Evolutionary conservation across 2,113 vertebrate genomes (phyloP).

Genomic region (Odobenus rosmarus): DNA sequence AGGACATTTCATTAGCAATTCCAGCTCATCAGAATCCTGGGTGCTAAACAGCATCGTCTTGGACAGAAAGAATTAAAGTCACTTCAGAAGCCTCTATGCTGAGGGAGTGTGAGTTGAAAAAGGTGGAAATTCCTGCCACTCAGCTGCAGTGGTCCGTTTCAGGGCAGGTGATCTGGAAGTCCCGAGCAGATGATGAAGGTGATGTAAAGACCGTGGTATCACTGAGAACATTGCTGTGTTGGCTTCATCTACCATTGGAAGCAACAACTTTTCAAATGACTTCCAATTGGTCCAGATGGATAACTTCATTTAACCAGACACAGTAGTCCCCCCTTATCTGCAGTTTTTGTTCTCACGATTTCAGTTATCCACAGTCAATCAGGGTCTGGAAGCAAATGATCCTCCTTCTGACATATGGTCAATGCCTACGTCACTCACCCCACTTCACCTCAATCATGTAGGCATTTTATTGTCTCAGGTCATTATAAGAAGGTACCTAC

Average conservation of each 20-base stretch:
- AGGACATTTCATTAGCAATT: not conserved
- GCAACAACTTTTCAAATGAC: slow-evolving; percentile 59
- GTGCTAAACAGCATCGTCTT: not conserved
- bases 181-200: slow-evolving; percentile 48
- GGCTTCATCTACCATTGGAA: slow-evolving; percentile 59
- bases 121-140: accelerated
- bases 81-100: not conserved
- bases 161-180: not conserved
- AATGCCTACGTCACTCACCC: not conserved
- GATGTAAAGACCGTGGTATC: not conserved
- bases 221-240: slow-evolving; percentile 30
- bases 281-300: not conserved
- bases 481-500: not conserved
- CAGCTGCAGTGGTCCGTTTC: not conserved
- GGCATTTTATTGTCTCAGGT: not conserved
- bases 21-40: not conserved
- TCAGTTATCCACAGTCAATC: not conserved
- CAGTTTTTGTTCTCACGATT: not conserved
- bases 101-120: not conserved
- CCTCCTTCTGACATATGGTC: not conserved
- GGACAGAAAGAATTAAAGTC: slow-evolving; percentile 16
- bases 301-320: not conserved
- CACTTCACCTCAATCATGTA: not conserved
- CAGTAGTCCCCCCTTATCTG: not conserved
- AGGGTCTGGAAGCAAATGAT: not conserved